Evolutionary conservation across 2,888 invertebrate species (phyloP), one percentile per base, ranked within the genome.

Genomic region (Apocheima hispidaria): DNA sequence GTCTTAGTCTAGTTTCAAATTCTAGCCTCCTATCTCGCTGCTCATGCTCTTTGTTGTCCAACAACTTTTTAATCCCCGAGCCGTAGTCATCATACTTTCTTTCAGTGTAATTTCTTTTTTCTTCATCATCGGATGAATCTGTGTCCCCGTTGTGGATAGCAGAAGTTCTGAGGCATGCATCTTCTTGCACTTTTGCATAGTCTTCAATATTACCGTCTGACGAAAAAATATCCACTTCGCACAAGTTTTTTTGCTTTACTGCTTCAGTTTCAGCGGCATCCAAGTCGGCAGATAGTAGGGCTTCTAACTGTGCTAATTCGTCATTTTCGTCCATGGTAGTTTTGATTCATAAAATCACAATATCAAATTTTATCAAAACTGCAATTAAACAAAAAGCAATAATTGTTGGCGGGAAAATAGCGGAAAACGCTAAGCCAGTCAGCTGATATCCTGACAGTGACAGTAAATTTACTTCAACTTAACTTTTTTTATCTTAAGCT

Each of bases 41-140:
- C 67, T 91, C 90, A 3, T 87, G 79, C 41, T 87, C 87, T 66
- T 92, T 86, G 30, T 92, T 84, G 63, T 94, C 94, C 2, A 94
- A 79, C 52, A 88, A 78, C 77, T 94, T 93, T 81, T 96, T 96
- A 16, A 97, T 93, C 59, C 94, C 92, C 55, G 93, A 91, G 0
- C 97, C 97, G 78, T 93, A 96, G 61, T 95, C 94, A 73, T 94
- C 95, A 78, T 96, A 96, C 70, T 95, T 95, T 69, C 94, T 92
- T 77, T 96, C 94, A n/a, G 96, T 94, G 75, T 94, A 95, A 85
- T 96, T 95, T 74, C 95, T 93, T 65, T 94, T 94, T 70, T 96
- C 96, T 83, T 97, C 97, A 66, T 97, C 97, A 72, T 97, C 97
- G 0, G 97, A 97, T 0, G 96, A 96, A 81, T 97, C 96, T 0